Conservation (phyloP, 2,888 invertebrate species). For the Luperina nickerlii region DNA sequence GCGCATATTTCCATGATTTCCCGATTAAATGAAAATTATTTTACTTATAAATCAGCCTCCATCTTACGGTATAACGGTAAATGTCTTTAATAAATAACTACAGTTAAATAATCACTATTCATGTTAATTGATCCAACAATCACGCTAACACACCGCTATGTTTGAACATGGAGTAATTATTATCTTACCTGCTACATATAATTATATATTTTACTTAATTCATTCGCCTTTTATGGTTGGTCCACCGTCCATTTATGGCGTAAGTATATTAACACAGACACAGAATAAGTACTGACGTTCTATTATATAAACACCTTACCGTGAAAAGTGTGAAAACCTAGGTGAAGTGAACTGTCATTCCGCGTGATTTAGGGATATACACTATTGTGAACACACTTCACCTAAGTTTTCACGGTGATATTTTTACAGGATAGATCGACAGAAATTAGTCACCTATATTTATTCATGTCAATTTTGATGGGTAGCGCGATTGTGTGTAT, state of each 20-base stretch:
- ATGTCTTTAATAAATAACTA: conserved; percentile 35
- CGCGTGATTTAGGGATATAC: too few relatives aligned
- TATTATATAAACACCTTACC: too few relatives aligned
- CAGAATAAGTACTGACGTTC: too few relatives aligned
- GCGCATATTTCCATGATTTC: neutral
- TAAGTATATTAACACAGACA: too few relatives aligned
- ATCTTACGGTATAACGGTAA: conserved; percentile 25
- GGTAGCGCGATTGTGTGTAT: neutral
- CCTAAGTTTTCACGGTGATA: too few relatives aligned
- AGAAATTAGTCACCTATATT: too few relatives aligned
- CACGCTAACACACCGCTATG: conserved; percentile 33
- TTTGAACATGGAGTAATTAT: conserved; percentile 21
- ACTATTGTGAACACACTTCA: too few relatives aligned
- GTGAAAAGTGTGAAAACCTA: too few relatives aligned
- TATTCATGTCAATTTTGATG: neutral
- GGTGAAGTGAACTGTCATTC: too few relatives aligned
- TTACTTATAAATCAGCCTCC: neutral
- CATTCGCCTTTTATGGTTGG: neutral
- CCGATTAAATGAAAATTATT: neutral
- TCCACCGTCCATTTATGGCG: neutral
- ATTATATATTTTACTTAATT: neutral
- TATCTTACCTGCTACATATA: neutral
- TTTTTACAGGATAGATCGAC: too few relatives aligned
- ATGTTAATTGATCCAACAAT: conserved; percentile 35
- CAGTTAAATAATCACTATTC: conserved; percentile 35